A percentile compares a stretch with the other conserved stretches of the same genome.
phyloP scores from a whole-genome alignment of 2,113 vertebrate species.

The Catharus fuscescens region DNA sequence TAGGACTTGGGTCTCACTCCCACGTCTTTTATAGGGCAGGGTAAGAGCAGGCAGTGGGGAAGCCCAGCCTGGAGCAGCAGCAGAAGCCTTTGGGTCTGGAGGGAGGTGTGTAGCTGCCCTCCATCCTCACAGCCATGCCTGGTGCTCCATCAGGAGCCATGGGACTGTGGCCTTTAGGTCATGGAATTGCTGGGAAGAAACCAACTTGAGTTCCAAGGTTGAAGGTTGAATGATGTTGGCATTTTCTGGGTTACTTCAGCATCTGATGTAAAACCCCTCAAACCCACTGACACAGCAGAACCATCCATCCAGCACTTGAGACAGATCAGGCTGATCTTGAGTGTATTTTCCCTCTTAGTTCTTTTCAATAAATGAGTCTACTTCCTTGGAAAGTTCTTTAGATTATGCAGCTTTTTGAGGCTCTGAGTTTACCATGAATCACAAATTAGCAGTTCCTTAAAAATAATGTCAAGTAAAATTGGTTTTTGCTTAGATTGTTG shows the following conservation, averaged over 20 bases:
- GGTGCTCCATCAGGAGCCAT: background rate
- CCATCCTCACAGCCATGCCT: rapidly evolving
- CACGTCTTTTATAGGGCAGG: background rate
- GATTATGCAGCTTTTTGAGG: background rate
- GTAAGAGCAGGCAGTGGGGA: background rate
- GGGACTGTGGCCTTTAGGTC: background rate
- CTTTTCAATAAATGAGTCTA: background rate
- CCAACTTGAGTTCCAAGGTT: background rate
- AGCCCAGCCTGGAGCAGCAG: background rate
- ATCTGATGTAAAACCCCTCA: background rate
- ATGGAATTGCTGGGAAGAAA: background rate
- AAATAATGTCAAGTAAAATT: background rate
- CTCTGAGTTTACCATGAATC: background rate
- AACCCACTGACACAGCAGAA: background rate
- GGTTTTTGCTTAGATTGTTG: background rate
- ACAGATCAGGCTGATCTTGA: background rate
- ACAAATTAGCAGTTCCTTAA: background rate
- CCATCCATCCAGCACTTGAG: rapidly evolving
- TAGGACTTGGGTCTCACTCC: background rate
- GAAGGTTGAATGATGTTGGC: background rate
- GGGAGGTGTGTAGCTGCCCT: background rate
- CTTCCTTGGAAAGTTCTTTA: background rate
- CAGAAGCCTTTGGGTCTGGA: background rate
- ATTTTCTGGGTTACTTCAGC: background rate
- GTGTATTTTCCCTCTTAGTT: background rate